These are phyloP conservation scores for Sphenopsis melanotis DNA, from an alignment of 2,797 vertebrate species.

Conservation along the genomic window DNA sequence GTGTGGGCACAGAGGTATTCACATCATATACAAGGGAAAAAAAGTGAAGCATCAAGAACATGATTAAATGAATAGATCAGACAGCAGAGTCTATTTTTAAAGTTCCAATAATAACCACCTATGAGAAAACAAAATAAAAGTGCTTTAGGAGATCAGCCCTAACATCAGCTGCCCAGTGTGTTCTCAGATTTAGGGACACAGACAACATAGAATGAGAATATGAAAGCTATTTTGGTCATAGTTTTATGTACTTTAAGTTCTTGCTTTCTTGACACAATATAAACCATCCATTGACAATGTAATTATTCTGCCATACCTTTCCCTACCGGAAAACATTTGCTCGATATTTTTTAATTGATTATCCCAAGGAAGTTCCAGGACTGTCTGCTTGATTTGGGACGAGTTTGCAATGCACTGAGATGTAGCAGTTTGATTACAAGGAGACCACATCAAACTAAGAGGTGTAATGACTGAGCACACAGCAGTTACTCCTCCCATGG, in stretches of 20 bases:
- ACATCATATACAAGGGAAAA: not conserved
- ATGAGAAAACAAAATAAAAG: not conserved
- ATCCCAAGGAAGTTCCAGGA: not conserved
- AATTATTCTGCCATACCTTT: not conserved
- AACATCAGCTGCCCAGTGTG: not conserved
- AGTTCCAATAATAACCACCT: not conserved
- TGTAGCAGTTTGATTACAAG: not conserved
- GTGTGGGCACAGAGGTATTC: not conserved
- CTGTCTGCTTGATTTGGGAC: not conserved
- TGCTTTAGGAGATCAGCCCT: not conserved
- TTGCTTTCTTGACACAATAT: not conserved
- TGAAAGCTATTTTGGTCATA: not conserved
- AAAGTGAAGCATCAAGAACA: slow-evolving; percentile 2
- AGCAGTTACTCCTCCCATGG: not conserved
- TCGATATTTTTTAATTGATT: not conserved
- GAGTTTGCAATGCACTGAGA: not conserved
- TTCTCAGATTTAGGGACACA: not conserved
- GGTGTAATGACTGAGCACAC: not conserved
- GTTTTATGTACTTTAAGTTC: not conserved
- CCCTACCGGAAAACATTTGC: not conserved
- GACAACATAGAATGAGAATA: not conserved
- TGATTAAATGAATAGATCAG: not conserved
- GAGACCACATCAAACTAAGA: not conserved
- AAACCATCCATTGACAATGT: not conserved
- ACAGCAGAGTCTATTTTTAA: slow-evolving; percentile 27